A percentile compares a stretch with the other conserved stretches of the same genome.
Conservation (phyloP, 2,888 invertebrate genomes). For the Orchesella flavescens region DNA sequence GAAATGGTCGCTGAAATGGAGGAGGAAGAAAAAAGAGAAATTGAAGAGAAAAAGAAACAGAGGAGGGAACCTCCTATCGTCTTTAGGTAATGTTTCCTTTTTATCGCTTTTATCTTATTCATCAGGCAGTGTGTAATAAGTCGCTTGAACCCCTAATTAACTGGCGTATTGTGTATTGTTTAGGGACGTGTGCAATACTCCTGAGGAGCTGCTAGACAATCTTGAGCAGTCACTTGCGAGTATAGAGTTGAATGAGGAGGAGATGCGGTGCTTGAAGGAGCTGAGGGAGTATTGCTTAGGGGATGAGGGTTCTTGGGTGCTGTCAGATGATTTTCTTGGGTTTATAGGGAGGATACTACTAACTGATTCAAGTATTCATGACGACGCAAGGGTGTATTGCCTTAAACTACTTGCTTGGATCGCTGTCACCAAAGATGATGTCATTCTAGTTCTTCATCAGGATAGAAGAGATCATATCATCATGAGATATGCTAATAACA, state of each 20-base stretch:
- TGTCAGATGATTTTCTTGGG: slow-evolving; percentile 89
- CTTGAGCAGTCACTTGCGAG: slow-evolving; percentile 80
- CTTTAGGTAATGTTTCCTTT: slow-evolving; percentile 75
- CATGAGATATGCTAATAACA: slow-evolving; percentile 88
- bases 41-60: slow-evolving; percentile 81
- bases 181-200: slow-evolving; percentile 69
- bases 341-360: slow-evolving; percentile 80
- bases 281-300: slow-evolving; percentile 90
- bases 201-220: slow-evolving; percentile 83
- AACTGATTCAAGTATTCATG: slow-evolving; percentile 71
- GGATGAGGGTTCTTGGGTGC: slow-evolving; percentile 93
- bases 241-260: slow-evolving; percentile 83
- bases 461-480: slow-evolving; percentile 90
- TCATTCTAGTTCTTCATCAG: slow-evolving; percentile 90
- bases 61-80: slow-evolving; percentile 86
- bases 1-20: slow-evolving; percentile 75
- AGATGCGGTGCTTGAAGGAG: slow-evolving; percentile 85
- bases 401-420: slow-evolving; percentile 84
- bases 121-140: no score
- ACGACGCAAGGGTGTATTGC: slow-evolving; percentile 80
- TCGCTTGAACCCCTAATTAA: no score
- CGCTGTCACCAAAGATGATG: slow-evolving; percentile 86
- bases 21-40: slow-evolving; percentile 79
- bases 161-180: no score
- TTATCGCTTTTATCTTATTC: background rate